A percentile compares a stretch with the other conserved stretches of the same genome.
These are phyloP conservation scores for Hirtodrosophila confusa DNA, from an alignment of 2,888 invertebrate species.

Conservation along the genomic window DNA sequence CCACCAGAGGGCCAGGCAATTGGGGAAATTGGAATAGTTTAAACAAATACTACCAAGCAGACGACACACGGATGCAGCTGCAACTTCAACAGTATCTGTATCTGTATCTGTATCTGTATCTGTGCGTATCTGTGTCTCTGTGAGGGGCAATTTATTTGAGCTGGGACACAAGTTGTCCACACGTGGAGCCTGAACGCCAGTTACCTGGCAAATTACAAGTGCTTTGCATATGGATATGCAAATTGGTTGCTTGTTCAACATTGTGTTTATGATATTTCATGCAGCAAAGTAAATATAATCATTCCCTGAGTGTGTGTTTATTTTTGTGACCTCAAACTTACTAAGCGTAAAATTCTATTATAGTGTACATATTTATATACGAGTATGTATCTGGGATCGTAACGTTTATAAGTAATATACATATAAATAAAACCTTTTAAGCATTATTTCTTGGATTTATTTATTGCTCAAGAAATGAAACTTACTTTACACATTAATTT, in stretches of 20 bases:
- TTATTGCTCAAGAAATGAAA: no score
- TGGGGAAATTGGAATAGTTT: slow-evolving; percentile 42
- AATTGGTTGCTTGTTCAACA: slow-evolving; percentile 53
- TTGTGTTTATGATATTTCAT: slow-evolving; percentile 49
- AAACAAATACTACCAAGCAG: slow-evolving; percentile 13
- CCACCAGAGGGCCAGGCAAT: slow-evolving; percentile 19
- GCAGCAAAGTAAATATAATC: slow-evolving; percentile 22
- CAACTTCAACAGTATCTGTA: slow-evolving; percentile 3
- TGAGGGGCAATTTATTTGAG: slow-evolving; percentile 27
- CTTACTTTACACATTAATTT: no score
- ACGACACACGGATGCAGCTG: neutral
- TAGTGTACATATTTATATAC: no score
- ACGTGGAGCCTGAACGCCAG: slow-evolving; percentile 13
- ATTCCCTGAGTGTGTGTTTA: slow-evolving; percentile 3
- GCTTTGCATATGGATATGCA: slow-evolving; percentile 45
- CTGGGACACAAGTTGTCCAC: slow-evolving; percentile 24
- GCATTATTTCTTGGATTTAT: no score
- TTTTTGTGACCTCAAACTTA: neutral
- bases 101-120: neutral
- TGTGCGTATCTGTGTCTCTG: neutral
- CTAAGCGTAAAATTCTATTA: no score
- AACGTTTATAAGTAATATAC: no score
- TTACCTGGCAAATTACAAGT: slow-evolving; percentile 33
- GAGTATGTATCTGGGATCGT: neutral
- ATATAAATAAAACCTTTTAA: no score